These are phyloP conservation scores for Cheiracanthium punctorium DNA, from an alignment of 2,888 invertebrate species.

Conservation along the genomic window DNA sequence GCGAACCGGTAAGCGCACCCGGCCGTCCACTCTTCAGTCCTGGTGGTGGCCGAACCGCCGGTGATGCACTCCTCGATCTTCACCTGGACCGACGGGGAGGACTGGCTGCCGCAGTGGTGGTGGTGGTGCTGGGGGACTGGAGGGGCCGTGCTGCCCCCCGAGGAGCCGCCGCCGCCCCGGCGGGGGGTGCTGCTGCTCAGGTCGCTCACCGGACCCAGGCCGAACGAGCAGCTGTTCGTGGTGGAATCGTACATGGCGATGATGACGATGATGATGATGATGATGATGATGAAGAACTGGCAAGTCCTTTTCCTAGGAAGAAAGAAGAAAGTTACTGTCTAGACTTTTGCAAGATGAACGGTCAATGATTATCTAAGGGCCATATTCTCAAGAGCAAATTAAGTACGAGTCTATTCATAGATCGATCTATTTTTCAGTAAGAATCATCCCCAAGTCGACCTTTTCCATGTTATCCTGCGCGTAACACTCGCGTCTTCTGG, in stretches of 20 bases:
- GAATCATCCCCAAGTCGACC: too few species aligned
- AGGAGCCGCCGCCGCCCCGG: background rate
- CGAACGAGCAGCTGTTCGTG: slow-evolving; percentile 60
- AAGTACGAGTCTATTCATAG: too few species aligned
- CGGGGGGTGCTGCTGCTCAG: slow-evolving; percentile 34
- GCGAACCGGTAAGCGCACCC: slow-evolving; percentile 60
- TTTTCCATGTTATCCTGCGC: too few species aligned
- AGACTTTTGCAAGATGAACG: background rate
- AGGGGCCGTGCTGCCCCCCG: background rate
- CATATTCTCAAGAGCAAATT: background rate
- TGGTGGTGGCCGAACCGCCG: slow-evolving; percentile 7
- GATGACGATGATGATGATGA: too few species aligned
- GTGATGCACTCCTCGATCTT: slow-evolving; percentile 62
- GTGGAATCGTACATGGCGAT: slow-evolving; percentile 57
- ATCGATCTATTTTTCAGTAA: too few species aligned
- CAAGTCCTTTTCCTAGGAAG: too few species aligned
- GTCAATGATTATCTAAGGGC: background rate
- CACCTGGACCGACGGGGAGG: slow-evolving; percentile 45
- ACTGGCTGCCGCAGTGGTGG: slow-evolving; percentile 14
- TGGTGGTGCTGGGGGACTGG: background rate
- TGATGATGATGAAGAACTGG: too few species aligned
- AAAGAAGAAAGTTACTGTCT: background rate
- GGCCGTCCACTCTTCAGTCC: slow-evolving; percentile 48
- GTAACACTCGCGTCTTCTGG: too few species aligned
- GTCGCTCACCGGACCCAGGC: slow-evolving; percentile 43